Conservation (phyloP, 2,113 vertebrate genomes). For the Anser cygnoides region DNA sequence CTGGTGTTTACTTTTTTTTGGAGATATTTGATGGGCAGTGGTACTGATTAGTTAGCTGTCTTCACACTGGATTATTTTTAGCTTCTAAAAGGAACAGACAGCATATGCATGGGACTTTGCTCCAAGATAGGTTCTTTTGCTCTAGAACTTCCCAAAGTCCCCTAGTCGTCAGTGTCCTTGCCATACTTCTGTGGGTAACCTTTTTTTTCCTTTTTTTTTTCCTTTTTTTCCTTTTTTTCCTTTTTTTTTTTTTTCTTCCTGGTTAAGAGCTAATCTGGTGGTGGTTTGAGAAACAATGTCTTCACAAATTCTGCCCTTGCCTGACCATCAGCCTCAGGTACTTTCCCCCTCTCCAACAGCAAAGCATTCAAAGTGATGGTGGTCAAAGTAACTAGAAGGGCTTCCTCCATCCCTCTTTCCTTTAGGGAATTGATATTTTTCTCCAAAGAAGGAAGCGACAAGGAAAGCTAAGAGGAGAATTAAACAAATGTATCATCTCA, state of each 20-base stretch:
- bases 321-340: not conserved
- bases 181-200: not conserved
- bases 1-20: constrained; percentile 61
- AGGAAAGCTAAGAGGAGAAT: not conserved
- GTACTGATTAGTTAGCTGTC: constrained; percentile 42
- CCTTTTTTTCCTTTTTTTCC: not conserved
- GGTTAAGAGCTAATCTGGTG: not conserved
- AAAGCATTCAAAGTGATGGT: not conserved
- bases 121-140: not conserved
- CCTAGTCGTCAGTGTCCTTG: not conserved
- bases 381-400: not conserved
- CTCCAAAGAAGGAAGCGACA: not conserved
- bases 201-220: not conserved
- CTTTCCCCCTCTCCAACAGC: not conserved
- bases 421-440: not conserved
- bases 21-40: constrained; percentile 58
- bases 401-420: not conserved
- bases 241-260: not conserved
- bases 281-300: not conserved
- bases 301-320: not conserved
- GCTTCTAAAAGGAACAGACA: constrained; percentile 13
- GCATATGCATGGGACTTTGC: not conserved
- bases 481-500: not conserved
- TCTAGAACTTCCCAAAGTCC: not conserved
- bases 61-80: constrained; percentile 46